These are phyloP conservation scores for Argyra leucocephala DNA, from an alignment of 2,888 invertebrate species.

Conservation along the genomic window DNA sequence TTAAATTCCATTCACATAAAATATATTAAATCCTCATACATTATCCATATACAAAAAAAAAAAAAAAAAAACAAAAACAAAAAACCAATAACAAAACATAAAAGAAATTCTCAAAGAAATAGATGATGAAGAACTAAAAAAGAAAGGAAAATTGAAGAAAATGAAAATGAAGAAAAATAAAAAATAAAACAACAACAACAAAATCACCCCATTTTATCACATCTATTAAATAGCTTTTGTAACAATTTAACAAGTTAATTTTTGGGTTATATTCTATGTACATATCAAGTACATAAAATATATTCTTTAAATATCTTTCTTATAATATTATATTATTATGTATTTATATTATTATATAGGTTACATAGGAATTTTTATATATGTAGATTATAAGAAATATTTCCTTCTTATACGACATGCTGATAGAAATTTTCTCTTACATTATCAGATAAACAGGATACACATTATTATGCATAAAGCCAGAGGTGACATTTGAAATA, in stretches of 20 bases:
- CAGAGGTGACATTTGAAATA: too few relatives aligned
- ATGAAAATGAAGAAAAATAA: not conserved
- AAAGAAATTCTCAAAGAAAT: too few relatives aligned
- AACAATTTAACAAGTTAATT: conserved; percentile 6
- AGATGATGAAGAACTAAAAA: not conserved
- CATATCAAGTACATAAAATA: not conserved
- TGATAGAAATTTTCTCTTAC: too few relatives aligned
- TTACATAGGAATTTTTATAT: too few relatives aligned
- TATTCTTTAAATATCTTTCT: not conserved
- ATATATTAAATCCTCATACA: conserved; percentile 2
- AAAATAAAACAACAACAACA: not conserved
- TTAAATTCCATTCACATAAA: conserved; percentile 6
- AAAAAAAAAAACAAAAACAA: not conserved
- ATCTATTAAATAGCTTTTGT: conserved; percentile 6
- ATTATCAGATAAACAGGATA: too few relatives aligned
- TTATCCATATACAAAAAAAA: not conserved
- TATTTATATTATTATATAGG: too few relatives aligned
- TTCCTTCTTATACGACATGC: too few relatives aligned
- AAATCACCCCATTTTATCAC: not conserved
- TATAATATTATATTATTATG: not conserved
- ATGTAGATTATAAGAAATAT: too few relatives aligned
- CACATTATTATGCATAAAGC: too few relatives aligned
- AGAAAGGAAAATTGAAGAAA: not conserved
- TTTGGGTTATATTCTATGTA: conserved; percentile 2
- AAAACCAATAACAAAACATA: too few relatives aligned